Base-by-base conservation (phyloP, 1,140 invertebrate species). In the Helicoverpa armigera region DNA sequence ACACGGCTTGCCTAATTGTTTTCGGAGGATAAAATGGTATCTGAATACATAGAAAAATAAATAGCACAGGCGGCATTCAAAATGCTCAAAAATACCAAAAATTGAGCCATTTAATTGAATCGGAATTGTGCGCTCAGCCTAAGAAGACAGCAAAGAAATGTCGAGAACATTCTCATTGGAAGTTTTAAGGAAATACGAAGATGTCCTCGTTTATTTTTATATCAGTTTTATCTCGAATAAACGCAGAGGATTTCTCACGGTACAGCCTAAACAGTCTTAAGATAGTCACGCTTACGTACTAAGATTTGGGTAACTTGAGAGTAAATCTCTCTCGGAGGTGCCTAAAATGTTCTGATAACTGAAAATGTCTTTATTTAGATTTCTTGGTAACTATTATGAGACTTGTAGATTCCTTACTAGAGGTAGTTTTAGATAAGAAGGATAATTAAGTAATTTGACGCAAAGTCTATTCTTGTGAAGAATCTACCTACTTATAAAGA, bases 181-280 rank as follows among this genome's bases (percentile, higher is more conserved):
- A 51, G 11, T 18, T 69, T 69, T 58, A 2, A 69, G 65, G 60
- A 69, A 69, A 69, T 51, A 69, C 10, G 16, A 16, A 23, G 65
- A 69, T 43, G 43, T 69, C 12, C 65, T 69, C 65, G 43, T 69
- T 69, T 69, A 69, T 69, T 69, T 69, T 69, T 69, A 69, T 69
- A 50, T 50, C 65, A 69, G 43, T 48, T 48, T 69, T 69, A 69
- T 69, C 65, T 23, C 7, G 63, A 65, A 65, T 43, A 48, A 11
- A 31, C n/a, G 63, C 63, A 67, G 31, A 48, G 63, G 63, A 48
- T 48, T 67, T 48, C 16, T 23, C 65, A 50, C 43, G 43, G 50
- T 69, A 69, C 65, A 69, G 65, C 65, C 43, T 69, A 50, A 63
- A 69, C 43, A 50, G 16, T 50, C 23, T 69, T 11, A 23, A 69